Evolutionary conservation across 2,888 invertebrate species (phyloP).

Genomic region (Leucophenga maculata): DNA sequence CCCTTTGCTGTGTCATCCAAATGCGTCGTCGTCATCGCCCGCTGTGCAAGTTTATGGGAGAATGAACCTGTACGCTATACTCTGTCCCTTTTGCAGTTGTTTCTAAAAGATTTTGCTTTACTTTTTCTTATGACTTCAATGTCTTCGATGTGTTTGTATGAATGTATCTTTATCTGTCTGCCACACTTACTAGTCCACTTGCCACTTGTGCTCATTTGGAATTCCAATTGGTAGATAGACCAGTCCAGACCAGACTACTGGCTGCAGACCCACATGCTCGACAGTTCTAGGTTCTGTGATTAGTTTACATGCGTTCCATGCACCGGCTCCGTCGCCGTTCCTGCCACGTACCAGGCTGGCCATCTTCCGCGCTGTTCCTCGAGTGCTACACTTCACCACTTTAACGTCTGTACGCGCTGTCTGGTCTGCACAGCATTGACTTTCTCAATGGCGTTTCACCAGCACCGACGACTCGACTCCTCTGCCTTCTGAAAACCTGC

Average conservation of each 20-base stretch:
- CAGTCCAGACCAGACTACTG: constrained; percentile 1
- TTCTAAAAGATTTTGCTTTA: constrained; percentile 14
- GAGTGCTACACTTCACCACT: not conserved
- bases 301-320: not conserved
- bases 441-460: constrained; percentile 48
- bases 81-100: not conserved
- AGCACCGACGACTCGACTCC: not conserved
- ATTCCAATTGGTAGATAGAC: constrained; percentile 61
- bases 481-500: constrained; percentile 19
- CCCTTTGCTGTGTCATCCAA: not conserved
- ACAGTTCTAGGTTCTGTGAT: not conserved
- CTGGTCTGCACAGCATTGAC: constrained; percentile 6
- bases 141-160: constrained; percentile 42
- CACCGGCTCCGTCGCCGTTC: not conserved
- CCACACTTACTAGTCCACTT: not conserved
- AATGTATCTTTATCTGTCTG: constrained; percentile 10
- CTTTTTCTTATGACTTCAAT: constrained; percentile 43
- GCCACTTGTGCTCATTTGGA: constrained; percentile 50
- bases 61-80: constrained; percentile 66
- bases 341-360: not conserved
- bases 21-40: constrained; percentile 44
- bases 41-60: constrained; percentile 70
- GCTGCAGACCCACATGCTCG: no score
- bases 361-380: not conserved
- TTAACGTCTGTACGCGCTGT: not conserved